Conservation (phyloP, 2,113 vertebrate species). For the Melanotaenia duboulayi region DNA sequence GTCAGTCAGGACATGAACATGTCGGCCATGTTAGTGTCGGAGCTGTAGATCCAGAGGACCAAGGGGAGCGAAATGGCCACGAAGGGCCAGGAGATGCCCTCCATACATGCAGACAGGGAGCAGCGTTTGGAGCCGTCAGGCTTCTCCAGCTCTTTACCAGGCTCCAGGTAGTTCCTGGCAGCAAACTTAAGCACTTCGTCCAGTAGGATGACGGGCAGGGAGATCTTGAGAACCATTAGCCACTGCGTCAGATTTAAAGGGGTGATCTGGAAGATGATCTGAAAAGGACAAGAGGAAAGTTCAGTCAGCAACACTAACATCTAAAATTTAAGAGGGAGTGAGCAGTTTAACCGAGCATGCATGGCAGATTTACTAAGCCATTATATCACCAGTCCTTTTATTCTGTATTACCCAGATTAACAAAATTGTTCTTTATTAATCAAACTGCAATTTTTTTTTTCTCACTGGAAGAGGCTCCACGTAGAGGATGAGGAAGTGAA, state of each 20-base stretch:
- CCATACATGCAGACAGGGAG: slow-evolving; percentile 90
- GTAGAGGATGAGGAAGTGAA: slow-evolving; percentile 98
- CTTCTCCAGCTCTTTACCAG: slow-evolving; percentile 94
- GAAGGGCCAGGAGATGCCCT: slow-evolving; percentile 99
- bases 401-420: not conserved
- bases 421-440: not conserved
- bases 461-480: slow-evolving; percentile 97
- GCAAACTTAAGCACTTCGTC: slow-evolving; percentile 96
- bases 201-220: slow-evolving; percentile 95
- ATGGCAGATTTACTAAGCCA: not conserved
- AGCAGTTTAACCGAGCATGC: not conserved
- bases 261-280: slow-evolving; percentile 99
- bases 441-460: slow-evolving; percentile 12
- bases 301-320: not conserved
- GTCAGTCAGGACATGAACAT: slow-evolving; percentile 93
- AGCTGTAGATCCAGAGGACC: slow-evolving; percentile 98
- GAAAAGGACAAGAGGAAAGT: slow-evolving; percentile 6
- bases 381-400: too few species aligned
- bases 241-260: slow-evolving; percentile 95
- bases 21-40: slow-evolving; percentile 99
- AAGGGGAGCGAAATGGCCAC: slow-evolving; percentile 92
- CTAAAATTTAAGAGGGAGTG: not conserved
- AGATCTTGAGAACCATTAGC: slow-evolving; percentile 99
- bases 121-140: slow-evolving; percentile 84
- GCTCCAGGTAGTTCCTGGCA: slow-evolving; percentile 97